These are phyloP conservation scores for Athene cunicularia DNA, from an alignment of 2,113 vertebrate species.

Conservation along the genomic window DNA sequence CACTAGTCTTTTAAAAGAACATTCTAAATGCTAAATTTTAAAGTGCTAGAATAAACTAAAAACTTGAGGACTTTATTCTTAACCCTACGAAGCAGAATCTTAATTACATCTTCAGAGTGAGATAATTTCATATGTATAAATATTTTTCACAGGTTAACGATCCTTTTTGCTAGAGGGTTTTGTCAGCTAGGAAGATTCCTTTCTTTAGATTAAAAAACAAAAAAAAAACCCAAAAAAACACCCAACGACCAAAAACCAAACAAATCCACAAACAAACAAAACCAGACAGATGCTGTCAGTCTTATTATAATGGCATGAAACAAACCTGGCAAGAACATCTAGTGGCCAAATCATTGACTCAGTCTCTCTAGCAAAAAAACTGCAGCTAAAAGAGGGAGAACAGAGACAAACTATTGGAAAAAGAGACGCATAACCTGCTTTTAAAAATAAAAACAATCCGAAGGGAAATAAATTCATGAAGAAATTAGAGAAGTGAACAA, in stretches of 20 bases:
- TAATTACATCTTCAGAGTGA: neutral
- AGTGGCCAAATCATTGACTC: neutral
- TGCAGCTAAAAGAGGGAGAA: neutral
- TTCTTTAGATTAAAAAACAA: neutral
- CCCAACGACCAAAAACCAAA: neutral
- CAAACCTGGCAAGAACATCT: neutral
- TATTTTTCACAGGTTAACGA: neutral
- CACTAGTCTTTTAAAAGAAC: conserved; percentile 22
- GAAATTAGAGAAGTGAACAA: neutral
- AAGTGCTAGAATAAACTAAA: conserved; percentile 13
- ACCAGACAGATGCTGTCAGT: neutral
- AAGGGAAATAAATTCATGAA: neutral
- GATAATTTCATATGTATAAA: neutral
- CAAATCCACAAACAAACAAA: neutral
- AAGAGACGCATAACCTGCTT: neutral
- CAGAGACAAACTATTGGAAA: neutral
- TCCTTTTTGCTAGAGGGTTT: neutral
- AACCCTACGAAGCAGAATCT: neutral
- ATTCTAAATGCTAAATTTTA: conserved; percentile 23
- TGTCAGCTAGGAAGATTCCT: neutral
- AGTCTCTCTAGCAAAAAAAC: neutral
- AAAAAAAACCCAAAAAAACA: neutral
- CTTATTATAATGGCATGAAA: neutral
- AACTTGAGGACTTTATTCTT: neutral
- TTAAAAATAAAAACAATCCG: neutral